Percentiles rank a stretch among this genome's conserved stretches.
These are phyloP conservation scores for Papilio polytes DNA, from an alignment of 1,140 invertebrate species.

Conservation along the genomic window DNA sequence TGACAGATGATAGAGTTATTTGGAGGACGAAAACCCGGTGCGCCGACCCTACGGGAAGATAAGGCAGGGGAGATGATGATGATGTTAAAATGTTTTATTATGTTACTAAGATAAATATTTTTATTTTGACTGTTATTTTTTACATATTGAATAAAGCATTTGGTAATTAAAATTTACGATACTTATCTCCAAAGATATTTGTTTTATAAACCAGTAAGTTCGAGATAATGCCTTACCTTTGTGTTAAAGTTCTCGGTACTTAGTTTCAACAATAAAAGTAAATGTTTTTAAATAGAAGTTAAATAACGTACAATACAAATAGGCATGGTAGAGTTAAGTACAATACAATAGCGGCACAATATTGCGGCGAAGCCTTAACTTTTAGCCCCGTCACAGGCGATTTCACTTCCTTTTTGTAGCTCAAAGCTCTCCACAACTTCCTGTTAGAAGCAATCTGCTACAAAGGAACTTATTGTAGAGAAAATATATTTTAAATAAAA, in stretches of 20 bases:
- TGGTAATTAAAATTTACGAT: too few relatives aligned
- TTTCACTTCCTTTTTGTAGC: constrained; percentile 14
- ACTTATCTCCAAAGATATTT: too few relatives aligned
- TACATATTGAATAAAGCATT: too few relatives aligned
- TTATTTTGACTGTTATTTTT: too few relatives aligned
- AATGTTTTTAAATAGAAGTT: neutral
- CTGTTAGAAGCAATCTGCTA: constrained; percentile 1
- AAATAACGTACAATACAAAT: neutral
- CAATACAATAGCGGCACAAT: constrained; percentile 21
- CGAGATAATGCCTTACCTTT: neutral
- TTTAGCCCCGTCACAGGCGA: constrained; percentile 14
- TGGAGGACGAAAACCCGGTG: too few relatives aligned
- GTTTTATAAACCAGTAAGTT: too few relatives aligned
- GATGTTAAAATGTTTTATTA: too few relatives aligned
- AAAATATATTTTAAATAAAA: too few relatives aligned
- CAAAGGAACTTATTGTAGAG: constrained; percentile 12
- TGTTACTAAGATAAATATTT: too few relatives aligned
- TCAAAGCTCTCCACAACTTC: constrained; percentile 6
- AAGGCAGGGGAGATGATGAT: too few relatives aligned
- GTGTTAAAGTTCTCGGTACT: neutral
- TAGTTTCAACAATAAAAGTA: neutral
- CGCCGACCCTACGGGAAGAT: too few relatives aligned
- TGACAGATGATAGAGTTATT: too few relatives aligned
- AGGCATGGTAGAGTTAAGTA: neutral
- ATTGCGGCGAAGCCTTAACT: constrained; percentile 24